Evolutionary conservation across 1,140 invertebrate species (phyloP).

Genomic region (Drosophila hydei): DNA sequence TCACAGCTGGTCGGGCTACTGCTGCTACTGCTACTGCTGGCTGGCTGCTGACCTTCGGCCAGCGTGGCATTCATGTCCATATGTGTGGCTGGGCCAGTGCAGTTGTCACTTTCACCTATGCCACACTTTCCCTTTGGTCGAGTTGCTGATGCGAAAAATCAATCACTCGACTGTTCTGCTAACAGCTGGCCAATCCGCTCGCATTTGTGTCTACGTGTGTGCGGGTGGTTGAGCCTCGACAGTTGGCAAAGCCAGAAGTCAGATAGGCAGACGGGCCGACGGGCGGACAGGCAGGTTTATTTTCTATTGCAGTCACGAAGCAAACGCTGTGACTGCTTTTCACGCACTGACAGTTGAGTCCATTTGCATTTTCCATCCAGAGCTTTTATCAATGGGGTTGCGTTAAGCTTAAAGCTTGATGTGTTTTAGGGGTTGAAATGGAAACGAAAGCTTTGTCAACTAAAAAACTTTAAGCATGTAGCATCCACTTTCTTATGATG

Average conservation of each 20-base stretch:
- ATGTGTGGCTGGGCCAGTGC: slow-evolving; percentile 7
- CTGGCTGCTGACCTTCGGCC: slow-evolving; percentile 36
- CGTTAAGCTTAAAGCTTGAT: slow-evolving; percentile 2
- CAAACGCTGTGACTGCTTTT: slow-evolving; percentile 53
- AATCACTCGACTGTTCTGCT: slow-evolving; percentile 56
- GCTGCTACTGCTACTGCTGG: slow-evolving; percentile 3
- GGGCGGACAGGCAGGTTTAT: neutral
- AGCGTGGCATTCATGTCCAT: slow-evolving; percentile 40
- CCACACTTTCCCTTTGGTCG: neutral
- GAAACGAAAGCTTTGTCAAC: neutral
- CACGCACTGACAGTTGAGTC: slow-evolving; percentile 49
- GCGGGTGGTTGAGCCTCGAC: slow-evolving; percentile 11
- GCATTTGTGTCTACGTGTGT: slow-evolving; percentile 5
- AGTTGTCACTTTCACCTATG: neutral
- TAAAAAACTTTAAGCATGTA: neutral
- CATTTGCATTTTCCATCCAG: neutral
- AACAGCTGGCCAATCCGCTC: slow-evolving; percentile 60
- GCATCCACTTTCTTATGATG: neutral
- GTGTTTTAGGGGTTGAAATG: slow-evolving; percentile 17
- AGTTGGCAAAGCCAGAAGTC: slow-evolving; percentile 20
- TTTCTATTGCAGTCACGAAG: slow-evolving; percentile 18
- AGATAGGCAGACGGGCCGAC: neutral
- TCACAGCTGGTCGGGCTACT: slow-evolving; percentile 20
- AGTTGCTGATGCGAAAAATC: slow-evolving; percentile 57
- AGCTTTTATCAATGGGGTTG: slow-evolving; percentile 41